Evolutionary conservation across 1,140 invertebrate species (phyloP).

Genomic region (Diploscapter pachys): DNA sequence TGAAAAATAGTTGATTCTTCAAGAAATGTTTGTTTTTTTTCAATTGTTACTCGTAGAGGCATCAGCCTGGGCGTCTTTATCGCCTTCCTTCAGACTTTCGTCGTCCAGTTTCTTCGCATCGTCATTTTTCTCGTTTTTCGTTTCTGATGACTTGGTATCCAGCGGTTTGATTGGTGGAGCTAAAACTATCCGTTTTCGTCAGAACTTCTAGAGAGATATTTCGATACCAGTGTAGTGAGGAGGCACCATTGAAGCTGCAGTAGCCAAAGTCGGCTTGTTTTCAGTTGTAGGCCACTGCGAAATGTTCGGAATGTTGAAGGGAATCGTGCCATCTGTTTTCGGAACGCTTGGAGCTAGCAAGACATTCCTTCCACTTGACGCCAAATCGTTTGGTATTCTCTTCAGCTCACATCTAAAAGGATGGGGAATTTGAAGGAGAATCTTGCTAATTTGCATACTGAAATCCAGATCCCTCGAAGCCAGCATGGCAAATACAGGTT

Average conservation of each 20-base stretch:
- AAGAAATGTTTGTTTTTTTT: neutral
- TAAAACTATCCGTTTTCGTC: too few species aligned
- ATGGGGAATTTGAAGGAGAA: conserved; percentile 2
- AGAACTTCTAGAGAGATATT: too few species aligned
- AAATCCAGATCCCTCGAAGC: conserved; percentile 1
- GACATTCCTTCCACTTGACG: neutral
- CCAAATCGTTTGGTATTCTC: neutral
- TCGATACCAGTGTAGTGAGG: too few species aligned
- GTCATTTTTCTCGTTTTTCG: neutral
- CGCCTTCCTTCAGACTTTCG: neutral
- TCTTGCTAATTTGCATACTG: conserved; percentile 7
- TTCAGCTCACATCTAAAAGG: neutral
- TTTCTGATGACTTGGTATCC: neutral
- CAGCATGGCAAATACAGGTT: neutral
- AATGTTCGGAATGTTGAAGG: conserved; percentile 9
- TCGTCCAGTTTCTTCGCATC: neutral
- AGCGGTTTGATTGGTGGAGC: too few species aligned
- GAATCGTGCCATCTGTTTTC: conserved; percentile 5
- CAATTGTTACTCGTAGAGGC: neutral
- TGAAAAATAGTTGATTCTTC: neutral
- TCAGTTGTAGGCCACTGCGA: neutral
- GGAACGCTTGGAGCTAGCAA: neutral
- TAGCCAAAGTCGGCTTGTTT: neutral
- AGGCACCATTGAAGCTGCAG: neutral
- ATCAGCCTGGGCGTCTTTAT: neutral